Evolutionary conservation across 2,888 invertebrate genomes (phyloP).

Genomic region (Polydrusus tereticollis): DNA sequence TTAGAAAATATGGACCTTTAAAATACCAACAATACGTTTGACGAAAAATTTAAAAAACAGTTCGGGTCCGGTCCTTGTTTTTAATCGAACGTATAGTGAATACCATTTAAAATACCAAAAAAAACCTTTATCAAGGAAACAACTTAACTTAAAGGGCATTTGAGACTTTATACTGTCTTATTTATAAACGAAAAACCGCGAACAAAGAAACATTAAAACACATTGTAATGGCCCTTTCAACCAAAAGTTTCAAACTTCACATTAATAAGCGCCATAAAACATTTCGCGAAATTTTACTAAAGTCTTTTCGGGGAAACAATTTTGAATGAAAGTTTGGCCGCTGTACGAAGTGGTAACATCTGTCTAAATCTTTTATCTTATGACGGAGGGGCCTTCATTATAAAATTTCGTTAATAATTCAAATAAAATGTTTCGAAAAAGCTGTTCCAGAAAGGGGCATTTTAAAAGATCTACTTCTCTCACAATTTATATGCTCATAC

Average conservation of each 20-base stretch:
- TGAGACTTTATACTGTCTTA: background rate
- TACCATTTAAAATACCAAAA: no score
- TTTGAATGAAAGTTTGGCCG: constrained; percentile 39
- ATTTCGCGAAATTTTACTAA: constrained; percentile 30
- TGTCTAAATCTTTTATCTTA: constrained; percentile 48
- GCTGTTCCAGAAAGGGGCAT: no score
- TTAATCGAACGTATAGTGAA: no score
- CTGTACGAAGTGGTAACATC: constrained; percentile 42
- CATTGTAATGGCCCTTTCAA: constrained; percentile 3
- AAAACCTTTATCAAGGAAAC: no score
- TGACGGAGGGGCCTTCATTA: constrained; percentile 39
- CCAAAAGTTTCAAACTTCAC: constrained; percentile 17
- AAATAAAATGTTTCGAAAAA: constrained; percentile 44
- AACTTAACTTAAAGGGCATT: background rate
- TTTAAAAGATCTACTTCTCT: no score
- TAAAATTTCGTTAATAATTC: constrained; percentile 48
- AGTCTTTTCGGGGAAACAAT: constrained; percentile 40
- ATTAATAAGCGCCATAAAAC: constrained; percentile 32
- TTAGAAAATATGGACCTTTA: no score
- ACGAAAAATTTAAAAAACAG: no score
- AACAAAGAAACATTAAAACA: constrained; percentile 8
- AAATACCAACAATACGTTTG: no score
- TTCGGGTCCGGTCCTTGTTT: no score
- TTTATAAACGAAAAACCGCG: background rate
- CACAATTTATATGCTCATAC: no score